These are phyloP conservation scores for Alcedo atthis DNA, from an alignment of 2,797 vertebrate species.

Conservation along the genomic window DNA sequence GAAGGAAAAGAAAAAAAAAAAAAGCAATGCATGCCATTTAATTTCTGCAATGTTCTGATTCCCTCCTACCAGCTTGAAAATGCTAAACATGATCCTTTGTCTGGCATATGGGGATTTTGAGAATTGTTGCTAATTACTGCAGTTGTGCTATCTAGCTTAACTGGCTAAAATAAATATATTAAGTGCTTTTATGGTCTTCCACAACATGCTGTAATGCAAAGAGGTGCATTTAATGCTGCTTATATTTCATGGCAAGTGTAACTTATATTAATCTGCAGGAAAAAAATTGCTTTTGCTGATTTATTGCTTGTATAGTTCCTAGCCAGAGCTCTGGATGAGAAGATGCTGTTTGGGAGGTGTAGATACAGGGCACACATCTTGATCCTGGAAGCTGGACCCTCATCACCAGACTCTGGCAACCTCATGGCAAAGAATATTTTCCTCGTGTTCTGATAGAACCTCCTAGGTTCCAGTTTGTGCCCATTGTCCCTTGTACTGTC, in stretches of 20 bases:
- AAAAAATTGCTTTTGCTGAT: background rate
- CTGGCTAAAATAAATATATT: conserved; percentile 60
- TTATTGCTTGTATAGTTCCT: background rate
- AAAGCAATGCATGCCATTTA: background rate
- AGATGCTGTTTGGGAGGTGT: background rate
- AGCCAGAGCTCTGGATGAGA: background rate
- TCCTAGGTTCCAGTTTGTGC: background rate
- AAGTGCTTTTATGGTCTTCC: conserved; percentile 57
- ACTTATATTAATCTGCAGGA: background rate
- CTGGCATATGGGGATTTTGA: conserved; percentile 57
- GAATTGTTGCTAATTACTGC: conserved; percentile 63
- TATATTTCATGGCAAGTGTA: background rate
- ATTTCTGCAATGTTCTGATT: conserved; percentile 34
- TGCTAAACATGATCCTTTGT: conserved; percentile 53
- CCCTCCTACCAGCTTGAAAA: conserved; percentile 57
- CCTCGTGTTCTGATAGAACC: background rate
- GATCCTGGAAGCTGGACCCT: background rate
- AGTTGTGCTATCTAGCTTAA: conserved; percentile 48
- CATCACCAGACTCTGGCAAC: background rate
- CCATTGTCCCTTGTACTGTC: background rate
- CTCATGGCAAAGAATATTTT: background rate
- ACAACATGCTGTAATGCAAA: background rate
- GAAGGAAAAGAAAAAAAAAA: background rate
- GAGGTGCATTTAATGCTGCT: conserved; percentile 29
- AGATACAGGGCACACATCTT: background rate